These are phyloP conservation scores for Chamaedrilus cognettii DNA, from an alignment of 2,888 invertebrate species.

Conservation along the genomic window DNA sequence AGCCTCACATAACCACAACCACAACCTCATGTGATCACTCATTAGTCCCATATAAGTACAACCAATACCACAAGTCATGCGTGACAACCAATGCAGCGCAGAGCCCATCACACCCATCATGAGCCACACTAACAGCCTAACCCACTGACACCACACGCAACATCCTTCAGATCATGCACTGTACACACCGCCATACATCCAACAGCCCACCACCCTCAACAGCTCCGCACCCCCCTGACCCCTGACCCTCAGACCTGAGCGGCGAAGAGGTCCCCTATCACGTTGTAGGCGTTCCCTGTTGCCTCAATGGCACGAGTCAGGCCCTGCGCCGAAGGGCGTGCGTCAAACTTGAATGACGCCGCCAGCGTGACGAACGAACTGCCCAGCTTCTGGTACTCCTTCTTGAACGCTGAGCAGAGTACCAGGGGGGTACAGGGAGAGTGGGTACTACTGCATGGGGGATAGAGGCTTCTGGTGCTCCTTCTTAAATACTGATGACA, in stretches of 20 bases:
- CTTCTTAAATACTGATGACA: too few species aligned
- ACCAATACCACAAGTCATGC: too few species aligned
- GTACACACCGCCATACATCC: too few species aligned
- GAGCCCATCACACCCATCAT: too few species aligned
- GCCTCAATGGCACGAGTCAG: constrained; percentile 79
- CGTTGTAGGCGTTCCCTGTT: constrained; percentile 86
- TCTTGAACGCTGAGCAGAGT: constrained; percentile 74
- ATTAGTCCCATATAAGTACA: too few species aligned
- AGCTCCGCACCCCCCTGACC: not conserved
- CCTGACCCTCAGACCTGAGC: constrained; percentile 73
- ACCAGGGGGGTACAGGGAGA: not conserved
- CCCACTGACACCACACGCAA: too few species aligned
- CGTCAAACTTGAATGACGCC: constrained; percentile 79
- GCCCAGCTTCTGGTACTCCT: constrained; percentile 89
- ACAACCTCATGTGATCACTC: too few species aligned
- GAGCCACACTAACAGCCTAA: too few species aligned
- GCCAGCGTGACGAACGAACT: constrained; percentile 84
- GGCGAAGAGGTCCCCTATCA: constrained; percentile 85
- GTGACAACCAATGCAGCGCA: too few species aligned
- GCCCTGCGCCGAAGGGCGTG: constrained; percentile 54
- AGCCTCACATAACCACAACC: too few species aligned
- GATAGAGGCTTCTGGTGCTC: too few species aligned
- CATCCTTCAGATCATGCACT: too few species aligned
- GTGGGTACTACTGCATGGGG: not conserved
- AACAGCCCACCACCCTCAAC: not conserved